These are phyloP conservation scores for Seriola quinqueradiata DNA, from an alignment of 2,113 vertebrate genomes.

Conservation along the genomic window DNA sequence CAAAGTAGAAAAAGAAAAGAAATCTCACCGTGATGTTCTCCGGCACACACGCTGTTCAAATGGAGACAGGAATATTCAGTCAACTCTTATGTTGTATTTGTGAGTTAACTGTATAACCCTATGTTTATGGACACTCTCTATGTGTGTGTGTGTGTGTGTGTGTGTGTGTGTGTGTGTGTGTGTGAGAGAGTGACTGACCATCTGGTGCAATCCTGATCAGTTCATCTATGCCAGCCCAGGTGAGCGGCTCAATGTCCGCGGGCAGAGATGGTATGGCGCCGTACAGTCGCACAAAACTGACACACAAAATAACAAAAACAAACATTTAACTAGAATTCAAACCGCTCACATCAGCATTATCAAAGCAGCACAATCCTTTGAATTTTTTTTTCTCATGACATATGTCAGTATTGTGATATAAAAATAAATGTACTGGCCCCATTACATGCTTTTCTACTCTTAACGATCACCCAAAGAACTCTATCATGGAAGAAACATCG, in stretches of 20 bases:
- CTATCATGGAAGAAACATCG: too few relatives aligned
- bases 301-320: not conserved
- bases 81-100: not conserved
- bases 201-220: constrained; percentile 61
- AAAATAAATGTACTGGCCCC: too few relatives aligned
- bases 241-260: constrained; percentile 46
- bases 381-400: too few relatives aligned
- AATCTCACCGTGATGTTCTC: constrained; percentile 63
- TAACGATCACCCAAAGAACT: too few relatives aligned
- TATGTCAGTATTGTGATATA: too few relatives aligned
- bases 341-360: not conserved
- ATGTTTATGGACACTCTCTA: not conserved
- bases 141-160: not conserved
- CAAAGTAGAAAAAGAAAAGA: not conserved
- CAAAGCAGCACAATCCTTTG: not conserved
- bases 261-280: constrained; percentile 31
- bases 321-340: not conserved
- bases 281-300: constrained; percentile 70
- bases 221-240: constrained; percentile 44
- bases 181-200: constrained; percentile 52
- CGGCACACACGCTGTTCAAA: constrained; percentile 71
- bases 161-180: not conserved
- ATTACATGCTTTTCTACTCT: too few relatives aligned
- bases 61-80: not conserved
- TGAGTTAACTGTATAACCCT: not conserved